Percentiles rank a stretch among this genome's conserved stretches.
Evolutionary conservation across 2,888 invertebrate genomes (phyloP).

Genomic region (Crepidodera aurea): DNA sequence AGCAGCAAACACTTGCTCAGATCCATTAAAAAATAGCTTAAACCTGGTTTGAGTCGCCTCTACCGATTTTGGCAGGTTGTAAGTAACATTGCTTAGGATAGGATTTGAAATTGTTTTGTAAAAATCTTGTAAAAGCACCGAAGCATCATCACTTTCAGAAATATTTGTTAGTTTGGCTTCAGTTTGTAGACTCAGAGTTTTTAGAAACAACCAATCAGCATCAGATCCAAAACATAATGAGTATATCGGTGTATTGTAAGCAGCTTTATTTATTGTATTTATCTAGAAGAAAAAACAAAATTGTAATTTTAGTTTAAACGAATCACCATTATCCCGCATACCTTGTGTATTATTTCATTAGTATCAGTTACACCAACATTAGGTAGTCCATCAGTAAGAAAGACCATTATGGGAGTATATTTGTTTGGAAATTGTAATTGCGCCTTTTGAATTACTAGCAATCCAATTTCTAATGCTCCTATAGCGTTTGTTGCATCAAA

Average conservation of each 20-base stretch:
- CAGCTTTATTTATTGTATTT: conserved; percentile 62
- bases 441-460: conserved; percentile 45
- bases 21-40: conserved; percentile 67
- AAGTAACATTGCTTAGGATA: conserved; percentile 68
- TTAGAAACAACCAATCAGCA: conserved; percentile 69
- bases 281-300: conserved; percentile 27
- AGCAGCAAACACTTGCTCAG: conserved; percentile 70
- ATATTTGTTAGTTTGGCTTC: conserved; percentile 72
- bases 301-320: neutral
- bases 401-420: conserved; percentile 68
- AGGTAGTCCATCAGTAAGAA: conserved; percentile 71
- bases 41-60: conserved; percentile 65
- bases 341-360: conserved; percentile 57
- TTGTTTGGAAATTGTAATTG: conserved; percentile 40
- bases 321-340: conserved; percentile 2
- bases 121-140: conserved; percentile 69
- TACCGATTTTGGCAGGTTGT: conserved; percentile 57
- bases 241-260: conserved; percentile 62
- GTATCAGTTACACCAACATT: conserved; percentile 66
- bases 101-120: conserved; percentile 73
- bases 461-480: conserved; percentile 67
- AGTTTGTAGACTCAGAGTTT: conserved; percentile 69
- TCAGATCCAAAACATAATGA: conserved; percentile 72
- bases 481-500: conserved; percentile 72
- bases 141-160: conserved; percentile 71